phyloP scores from a whole-genome alignment of 1,140 invertebrate genomes.

The Periplaneta americana region DNA sequence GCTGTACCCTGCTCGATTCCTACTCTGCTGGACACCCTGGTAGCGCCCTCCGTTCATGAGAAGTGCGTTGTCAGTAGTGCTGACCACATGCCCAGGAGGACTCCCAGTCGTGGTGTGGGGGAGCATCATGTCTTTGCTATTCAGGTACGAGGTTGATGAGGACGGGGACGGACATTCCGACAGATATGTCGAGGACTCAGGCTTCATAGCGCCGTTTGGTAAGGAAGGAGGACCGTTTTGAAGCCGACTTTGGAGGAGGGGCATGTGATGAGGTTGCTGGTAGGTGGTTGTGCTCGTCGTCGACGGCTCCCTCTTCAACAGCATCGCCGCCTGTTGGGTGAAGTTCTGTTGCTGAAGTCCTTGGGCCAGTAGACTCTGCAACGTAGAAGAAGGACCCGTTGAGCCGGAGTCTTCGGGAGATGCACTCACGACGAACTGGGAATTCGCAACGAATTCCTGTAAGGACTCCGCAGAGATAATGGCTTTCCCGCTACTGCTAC shows the following conservation, averaged over 20 bases:
- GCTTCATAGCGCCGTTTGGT: conserved; percentile 12
- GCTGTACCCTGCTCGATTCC: background rate
- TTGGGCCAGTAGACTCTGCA: conserved; percentile 62
- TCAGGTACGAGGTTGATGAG: conserved; percentile 36
- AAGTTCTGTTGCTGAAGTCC: conserved; percentile 16
- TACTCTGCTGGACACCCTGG: background rate
- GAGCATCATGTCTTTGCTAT: conserved; percentile 17
- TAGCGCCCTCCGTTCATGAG: conserved; percentile 10
- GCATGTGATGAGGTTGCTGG: conserved; percentile 62
- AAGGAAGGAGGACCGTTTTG: conserved; percentile 36
- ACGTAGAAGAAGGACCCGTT: conserved; percentile 38
- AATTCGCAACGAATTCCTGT: conserved; percentile 55
- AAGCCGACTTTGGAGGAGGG: conserved; percentile 51
- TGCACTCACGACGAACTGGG: conserved; percentile 45
- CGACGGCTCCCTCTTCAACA: conserved; percentile 17
- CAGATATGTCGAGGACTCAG: conserved; percentile 6
- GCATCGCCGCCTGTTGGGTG: conserved; percentile 4
- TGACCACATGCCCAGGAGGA: conserved; percentile 39
- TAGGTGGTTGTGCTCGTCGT: conserved; percentile 2
- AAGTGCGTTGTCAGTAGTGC: conserved; percentile 28
- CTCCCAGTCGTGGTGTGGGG: conserved; percentile 24
- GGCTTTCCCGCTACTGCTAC: conserved; percentile 16
- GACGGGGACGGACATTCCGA: conserved; percentile 34
- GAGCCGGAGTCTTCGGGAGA: conserved; percentile 28
- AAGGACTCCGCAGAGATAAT: conserved; percentile 57